Base-by-base conservation (phyloP, 1,140 invertebrate genomes). In the Drosophila paulistorum region DNA sequence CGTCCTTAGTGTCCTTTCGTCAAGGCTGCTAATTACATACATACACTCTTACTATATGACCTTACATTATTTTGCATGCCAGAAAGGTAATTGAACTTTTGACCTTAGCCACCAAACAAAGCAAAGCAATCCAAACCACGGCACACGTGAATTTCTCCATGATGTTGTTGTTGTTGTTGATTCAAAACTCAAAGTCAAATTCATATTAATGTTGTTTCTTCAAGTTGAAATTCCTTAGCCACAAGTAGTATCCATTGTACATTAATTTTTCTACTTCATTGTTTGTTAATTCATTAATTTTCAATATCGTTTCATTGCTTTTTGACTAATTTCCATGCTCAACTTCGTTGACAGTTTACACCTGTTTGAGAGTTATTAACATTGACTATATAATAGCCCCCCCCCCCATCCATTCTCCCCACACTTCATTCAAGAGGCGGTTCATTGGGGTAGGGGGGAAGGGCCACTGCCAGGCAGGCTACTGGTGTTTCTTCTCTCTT, bases 401-500 rank as follows among this genome's bases (percentile, higher is more conserved):
- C 35, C 33, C 13, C 9, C 35, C 9, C 35, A 10, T 9, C 10
- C 7, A 9, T 37, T 3, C 35, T 11, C 9, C 2, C 1, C 1
- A 37, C 5, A 30, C 26, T 30, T 10, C 35, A 37, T 37, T 9
- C 35, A 11, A 3, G 20, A 23, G 23, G 23, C 3, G 0, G 2
- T 0, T 26, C 23, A 26, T 26, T 26, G 17, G 45, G 14, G 7
- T 10, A 20, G 2, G 9, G 45, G 45, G 45, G 9, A 14, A 23
- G 45, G 17, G 9, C 9, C 17, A 30, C 26, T 0, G 5, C 0
- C 30, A 30, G 30, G 30, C 45, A 48, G 69, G 81, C 82, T 85
- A 85, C 82, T 70, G 82, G 82, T 78, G 78, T 85, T 85, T 81
- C 55, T 74, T 71, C 74, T 81, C 65, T 81, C 74, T 62, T 64